Conservation (phyloP, 2,797 vertebrate species). For the Chaunax sp. region DNA sequence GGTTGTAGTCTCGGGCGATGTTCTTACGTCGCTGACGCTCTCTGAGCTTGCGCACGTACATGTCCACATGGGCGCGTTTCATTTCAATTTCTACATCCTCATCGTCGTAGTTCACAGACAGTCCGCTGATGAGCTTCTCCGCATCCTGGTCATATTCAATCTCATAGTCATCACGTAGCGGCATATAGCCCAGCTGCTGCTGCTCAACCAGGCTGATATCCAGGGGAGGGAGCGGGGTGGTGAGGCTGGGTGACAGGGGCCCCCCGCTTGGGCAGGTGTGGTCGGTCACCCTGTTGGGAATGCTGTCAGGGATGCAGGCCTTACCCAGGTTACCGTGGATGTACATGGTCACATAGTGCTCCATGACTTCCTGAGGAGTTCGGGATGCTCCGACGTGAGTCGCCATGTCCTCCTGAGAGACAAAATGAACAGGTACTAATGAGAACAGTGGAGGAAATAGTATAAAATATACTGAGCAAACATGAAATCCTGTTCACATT, state of each 20-base stretch:
- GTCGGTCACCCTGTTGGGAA: constrained; percentile 97
- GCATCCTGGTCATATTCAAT: constrained; percentile 97
- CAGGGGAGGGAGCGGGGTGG: constrained; percentile 91
- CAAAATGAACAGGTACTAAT: constrained; percentile 4
- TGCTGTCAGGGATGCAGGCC: constrained; percentile 96
- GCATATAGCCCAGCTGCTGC: constrained; percentile 99
- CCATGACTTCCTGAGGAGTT: constrained; percentile 97
- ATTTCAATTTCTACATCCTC: constrained; percentile 97
- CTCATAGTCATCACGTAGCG: constrained; percentile 96
- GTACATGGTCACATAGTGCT: constrained; percentile 98
- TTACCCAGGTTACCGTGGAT: constrained; percentile 98
- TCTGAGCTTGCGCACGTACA: constrained; percentile 95
- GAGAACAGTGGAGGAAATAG: background rate
- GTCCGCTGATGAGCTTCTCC: constrained; percentile 95
- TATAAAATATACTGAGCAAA: too few species aligned
- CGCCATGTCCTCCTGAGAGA: constrained; percentile 95
- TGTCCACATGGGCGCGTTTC: constrained; percentile 96
- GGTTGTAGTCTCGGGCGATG: constrained; percentile 94
- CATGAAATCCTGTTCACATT: too few species aligned
- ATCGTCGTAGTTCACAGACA: constrained; percentile 97
- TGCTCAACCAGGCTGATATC: constrained; percentile 93
- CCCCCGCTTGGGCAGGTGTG: constrained; percentile 96
- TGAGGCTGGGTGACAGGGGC: constrained; percentile 93
- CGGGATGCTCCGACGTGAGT: constrained; percentile 93
- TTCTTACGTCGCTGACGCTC: constrained; percentile 96